These are phyloP conservation scores for Mermis nigrescens DNA, from an alignment of 2,888 invertebrate genomes.

Conservation along the genomic window DNA sequence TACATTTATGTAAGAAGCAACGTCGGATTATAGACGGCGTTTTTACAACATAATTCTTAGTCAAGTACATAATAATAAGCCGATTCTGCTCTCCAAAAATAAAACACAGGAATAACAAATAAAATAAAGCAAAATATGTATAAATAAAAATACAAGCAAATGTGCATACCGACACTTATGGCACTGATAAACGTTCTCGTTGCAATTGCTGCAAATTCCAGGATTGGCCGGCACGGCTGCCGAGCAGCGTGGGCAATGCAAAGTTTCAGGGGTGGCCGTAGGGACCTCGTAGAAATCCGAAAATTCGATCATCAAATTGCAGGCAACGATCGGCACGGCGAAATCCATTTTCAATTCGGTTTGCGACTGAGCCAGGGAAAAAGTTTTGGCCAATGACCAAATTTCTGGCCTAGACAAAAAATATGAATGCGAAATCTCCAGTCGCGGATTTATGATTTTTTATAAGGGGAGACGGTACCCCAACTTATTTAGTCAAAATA, in stretches of 20 bases:
- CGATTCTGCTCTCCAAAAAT: too few relatives aligned
- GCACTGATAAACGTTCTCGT: constrained; percentile 96
- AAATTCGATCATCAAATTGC: constrained; percentile 94
- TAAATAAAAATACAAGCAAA: not conserved
- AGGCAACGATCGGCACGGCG: constrained; percentile 83
- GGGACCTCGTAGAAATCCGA: constrained; percentile 91
- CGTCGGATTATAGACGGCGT: too few relatives aligned
- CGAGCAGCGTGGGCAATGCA: constrained; percentile 45
- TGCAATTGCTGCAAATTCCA: constrained; percentile 86
- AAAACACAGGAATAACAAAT: too few relatives aligned
- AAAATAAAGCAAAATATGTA: too few relatives aligned
- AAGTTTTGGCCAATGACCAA: constrained; percentile 90
- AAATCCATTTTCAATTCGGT: constrained; percentile 80
- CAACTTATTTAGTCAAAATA: too few relatives aligned
- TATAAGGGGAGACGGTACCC: too few relatives aligned
- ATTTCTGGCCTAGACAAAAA: constrained; percentile 17
- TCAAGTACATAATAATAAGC: too few relatives aligned
- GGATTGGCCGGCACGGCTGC: constrained; percentile 91
- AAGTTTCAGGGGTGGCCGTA: constrained; percentile 70
- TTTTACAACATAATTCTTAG: too few relatives aligned
- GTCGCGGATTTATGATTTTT: too few relatives aligned
- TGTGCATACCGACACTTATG: constrained; percentile 66
- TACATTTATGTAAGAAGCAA: too few relatives aligned
- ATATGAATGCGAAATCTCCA: too few relatives aligned
- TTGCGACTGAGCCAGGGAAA: constrained; percentile 68